phyloP scores from a whole-genome alignment of 2,888 invertebrate species.

The Mystacides longicornis region DNA sequence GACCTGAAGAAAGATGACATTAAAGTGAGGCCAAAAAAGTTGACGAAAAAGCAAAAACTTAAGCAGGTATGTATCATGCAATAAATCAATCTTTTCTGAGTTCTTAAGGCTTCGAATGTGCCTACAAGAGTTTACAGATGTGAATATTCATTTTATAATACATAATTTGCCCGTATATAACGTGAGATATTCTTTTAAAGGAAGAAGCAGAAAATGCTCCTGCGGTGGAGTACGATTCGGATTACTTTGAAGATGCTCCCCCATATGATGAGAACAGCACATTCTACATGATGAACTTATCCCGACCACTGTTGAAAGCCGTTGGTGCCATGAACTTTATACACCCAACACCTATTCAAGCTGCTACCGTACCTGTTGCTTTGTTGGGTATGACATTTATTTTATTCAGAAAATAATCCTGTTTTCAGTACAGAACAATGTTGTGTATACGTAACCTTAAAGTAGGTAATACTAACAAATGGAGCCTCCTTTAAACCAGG shows the following conservation, averaged over 20 bases:
- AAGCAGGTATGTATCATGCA: too few relatives aligned
- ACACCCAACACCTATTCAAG: constrained; percentile 95
- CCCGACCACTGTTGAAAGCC: constrained; percentile 87
- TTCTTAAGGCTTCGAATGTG: too few relatives aligned
- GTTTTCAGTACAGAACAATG: too few relatives aligned
- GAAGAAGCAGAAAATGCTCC: constrained; percentile 46
- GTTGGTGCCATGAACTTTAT: constrained; percentile 82
- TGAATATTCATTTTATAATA: too few relatives aligned
- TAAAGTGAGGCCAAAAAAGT: constrained; percentile 57
- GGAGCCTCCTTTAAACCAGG: too few relatives aligned
- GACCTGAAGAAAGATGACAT: constrained; percentile 67
- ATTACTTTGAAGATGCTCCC: constrained; percentile 60
- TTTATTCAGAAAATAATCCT: too few relatives aligned
- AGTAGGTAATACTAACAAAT: too few relatives aligned
- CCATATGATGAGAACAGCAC: constrained; percentile 59
- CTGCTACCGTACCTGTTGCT: constrained; percentile 90
- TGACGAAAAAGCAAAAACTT: constrained; percentile 42
- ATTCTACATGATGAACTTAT: constrained; percentile 94
- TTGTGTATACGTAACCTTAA: too few relatives aligned
- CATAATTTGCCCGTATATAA: too few relatives aligned
- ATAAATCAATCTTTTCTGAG: too few relatives aligned
- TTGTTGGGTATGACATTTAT: constrained; percentile 60
- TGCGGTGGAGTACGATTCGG: constrained; percentile 30
- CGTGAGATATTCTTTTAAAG: too few relatives aligned
- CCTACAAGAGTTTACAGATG: too few relatives aligned